Conservation (phyloP, 1,140 invertebrate genomes). For the Ruditapes philippinarum region DNA sequence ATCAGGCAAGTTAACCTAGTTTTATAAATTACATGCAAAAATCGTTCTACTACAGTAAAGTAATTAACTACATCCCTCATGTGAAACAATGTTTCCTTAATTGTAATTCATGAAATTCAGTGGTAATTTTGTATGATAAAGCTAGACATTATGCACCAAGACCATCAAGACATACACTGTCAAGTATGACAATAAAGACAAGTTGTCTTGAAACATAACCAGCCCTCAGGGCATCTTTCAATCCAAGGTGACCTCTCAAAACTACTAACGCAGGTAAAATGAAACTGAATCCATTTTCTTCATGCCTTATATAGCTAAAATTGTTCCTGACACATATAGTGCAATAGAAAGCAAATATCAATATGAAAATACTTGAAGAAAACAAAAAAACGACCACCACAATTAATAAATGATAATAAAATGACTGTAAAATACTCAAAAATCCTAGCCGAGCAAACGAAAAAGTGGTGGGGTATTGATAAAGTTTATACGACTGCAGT, state of each 20-base stretch:
- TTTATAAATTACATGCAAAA: too few species aligned
- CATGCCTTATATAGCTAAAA: neutral
- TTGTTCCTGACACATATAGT: too few species aligned
- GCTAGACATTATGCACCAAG: neutral
- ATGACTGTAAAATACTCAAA: too few species aligned
- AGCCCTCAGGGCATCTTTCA: constrained; percentile 45
- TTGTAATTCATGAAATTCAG: neutral
- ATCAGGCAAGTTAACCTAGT: too few species aligned
- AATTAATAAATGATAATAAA: too few species aligned
- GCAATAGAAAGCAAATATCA: too few species aligned
- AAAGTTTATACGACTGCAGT: neutral
- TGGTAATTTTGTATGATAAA: neutral
- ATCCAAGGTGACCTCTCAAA: constrained; percentile 54
- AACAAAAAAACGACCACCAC: too few species aligned
- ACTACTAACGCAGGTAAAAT: neutral
- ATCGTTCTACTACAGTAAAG: too few species aligned
- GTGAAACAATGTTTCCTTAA: too few species aligned
- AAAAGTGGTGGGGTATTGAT: constrained; percentile 17
- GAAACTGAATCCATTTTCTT: constrained; percentile 28
- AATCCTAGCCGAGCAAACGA: neutral
- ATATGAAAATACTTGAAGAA: too few species aligned
- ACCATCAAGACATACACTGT: neutral
- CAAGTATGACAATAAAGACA: constrained; percentile 24
- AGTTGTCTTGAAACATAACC: neutral
- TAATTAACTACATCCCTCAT: too few species aligned